Conservation (phyloP, 2,888 invertebrate species). For the Homarus gammarus region DNA sequence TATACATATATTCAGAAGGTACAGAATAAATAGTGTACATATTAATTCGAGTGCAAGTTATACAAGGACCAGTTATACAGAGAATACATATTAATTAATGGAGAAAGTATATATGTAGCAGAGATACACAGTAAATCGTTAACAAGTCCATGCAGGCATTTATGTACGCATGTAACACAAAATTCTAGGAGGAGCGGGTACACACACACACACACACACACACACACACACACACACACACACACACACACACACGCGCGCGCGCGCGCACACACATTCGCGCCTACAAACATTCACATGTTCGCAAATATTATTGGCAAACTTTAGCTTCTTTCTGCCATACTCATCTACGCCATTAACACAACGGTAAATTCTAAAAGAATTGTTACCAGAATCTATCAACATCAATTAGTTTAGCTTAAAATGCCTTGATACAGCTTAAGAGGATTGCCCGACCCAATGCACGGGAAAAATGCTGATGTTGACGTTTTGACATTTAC, state of each 20-base stretch:
- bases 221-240: neutral
- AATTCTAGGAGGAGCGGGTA: neutral
- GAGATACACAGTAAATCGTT: too few relatives aligned
- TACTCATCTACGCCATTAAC: too few relatives aligned
- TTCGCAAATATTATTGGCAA: too few relatives aligned
- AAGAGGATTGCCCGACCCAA: neutral
- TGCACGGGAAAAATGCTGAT: neutral
- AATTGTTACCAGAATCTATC: neutral
- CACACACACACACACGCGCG: neutral
- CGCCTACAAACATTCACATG: neutral
- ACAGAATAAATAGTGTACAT: too few relatives aligned
- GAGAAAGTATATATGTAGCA: too few relatives aligned
- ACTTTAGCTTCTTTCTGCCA: too few relatives aligned
- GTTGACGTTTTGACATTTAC: constrained; percentile 30
- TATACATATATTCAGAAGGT: too few relatives aligned
- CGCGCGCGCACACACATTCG: neutral
- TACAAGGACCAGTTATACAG: too few relatives aligned
- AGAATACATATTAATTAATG: too few relatives aligned
- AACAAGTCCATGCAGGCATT: too few relatives aligned
- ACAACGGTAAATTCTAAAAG: neutral
- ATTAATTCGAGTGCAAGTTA: too few relatives aligned
- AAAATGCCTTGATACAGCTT: neutral
- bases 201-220: neutral
- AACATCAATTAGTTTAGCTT: neutral
- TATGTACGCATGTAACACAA: too few relatives aligned